Base-by-base conservation (phyloP, 2,888 invertebrate genomes). In the Lasioglossum morio region DNA sequence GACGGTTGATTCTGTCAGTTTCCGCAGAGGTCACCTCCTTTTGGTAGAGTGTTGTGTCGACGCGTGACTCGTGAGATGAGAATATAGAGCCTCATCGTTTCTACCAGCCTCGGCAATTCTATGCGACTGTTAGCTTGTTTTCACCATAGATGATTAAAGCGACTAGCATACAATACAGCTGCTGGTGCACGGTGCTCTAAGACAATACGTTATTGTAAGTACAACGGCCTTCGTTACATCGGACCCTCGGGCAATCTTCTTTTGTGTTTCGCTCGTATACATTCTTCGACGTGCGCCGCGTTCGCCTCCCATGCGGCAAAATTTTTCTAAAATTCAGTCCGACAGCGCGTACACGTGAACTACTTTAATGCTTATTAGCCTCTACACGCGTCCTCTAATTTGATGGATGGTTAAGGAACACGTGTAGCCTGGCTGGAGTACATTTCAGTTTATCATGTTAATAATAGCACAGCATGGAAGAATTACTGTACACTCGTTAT, bases 171-270 rank as follows among this genome's bases (percentile, higher is more conserved):
- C 78, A 53, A 83, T 87, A n/a, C 77, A 69, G 14, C 66, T 30
- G 63, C 60, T 73, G 72, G 72, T 57, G n/a, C 57, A 27, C 14
- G 60, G 63, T 72, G 63, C 57, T 48, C 34, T 78, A 78, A 83
- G 87, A 87, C 87, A 87, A 86, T 86, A 77, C 86, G 86, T 82
- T 86, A 86, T 82, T 82, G 86, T 77, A 82, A 82, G 73, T 77
- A 82, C 79, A 86, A 78, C 75, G 53, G 43, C 80, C 72, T 87
- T 87, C 87, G 87, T 87, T 87, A 87, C 77, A 83, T 76, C 70
- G 63, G 34, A 34, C 79, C 87, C 83, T 37, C 48, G 30, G 76
- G 87, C 87, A 73, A 75, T 81, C 66, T 27, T 72, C 80, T 83
- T 87, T 76, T 76, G 57, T 72, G 63, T 75, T 63, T 48, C 46